Evolutionary conservation across 2,797 vertebrate species (phyloP), one percentile per base, ranked within the genome.

Genomic region (Morus bassanus): DNA sequence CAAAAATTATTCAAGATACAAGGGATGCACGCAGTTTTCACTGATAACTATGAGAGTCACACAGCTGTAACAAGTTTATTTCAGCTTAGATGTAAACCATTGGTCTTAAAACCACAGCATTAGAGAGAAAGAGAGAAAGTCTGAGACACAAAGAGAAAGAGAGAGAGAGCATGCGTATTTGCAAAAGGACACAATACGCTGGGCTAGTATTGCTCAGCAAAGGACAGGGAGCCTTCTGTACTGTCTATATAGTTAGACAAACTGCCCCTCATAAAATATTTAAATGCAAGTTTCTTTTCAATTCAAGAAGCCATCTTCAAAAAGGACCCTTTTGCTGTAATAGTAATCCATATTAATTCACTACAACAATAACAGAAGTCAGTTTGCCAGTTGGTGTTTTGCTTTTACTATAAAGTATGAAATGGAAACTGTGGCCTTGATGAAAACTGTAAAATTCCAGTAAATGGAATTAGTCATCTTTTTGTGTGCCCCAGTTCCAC

Each of bases 361-460:
- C 59, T 91, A 72, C 68, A 95, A 94, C 87, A 85, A 91, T 83
- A 94, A 88, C 89, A 94, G 57, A 91, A 88, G 31, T 74, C 35
- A 89, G 41, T 78, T 94, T 95, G 82, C 80, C 96, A 95, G 82
- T 93, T 96, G 87, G 83, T 93, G 76, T 95, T 97, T 95, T 97
- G 75, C 57, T 96, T 95, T 97, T 96, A 97, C 91, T 96, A 89
- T 93, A 97, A 97, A 98, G 93, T 81, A 95, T 93, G 92, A 97
- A 98, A 97, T 97, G 96, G 96, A 98, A 98, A 98, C 75, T 96
- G 75, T 45, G 60, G 97, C 92, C 96, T 98, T 97, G 95, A 96
- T 96, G 96, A 97, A 98, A 98, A 98, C 95, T 97, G n/a, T 94
- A 96, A 96, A 96, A 97, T 98, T 98, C 98, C 98, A 97, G 97